Evolutionary conservation across 2,888 invertebrate species (phyloP).

Genomic region (Mimachlamys varia): DNA sequence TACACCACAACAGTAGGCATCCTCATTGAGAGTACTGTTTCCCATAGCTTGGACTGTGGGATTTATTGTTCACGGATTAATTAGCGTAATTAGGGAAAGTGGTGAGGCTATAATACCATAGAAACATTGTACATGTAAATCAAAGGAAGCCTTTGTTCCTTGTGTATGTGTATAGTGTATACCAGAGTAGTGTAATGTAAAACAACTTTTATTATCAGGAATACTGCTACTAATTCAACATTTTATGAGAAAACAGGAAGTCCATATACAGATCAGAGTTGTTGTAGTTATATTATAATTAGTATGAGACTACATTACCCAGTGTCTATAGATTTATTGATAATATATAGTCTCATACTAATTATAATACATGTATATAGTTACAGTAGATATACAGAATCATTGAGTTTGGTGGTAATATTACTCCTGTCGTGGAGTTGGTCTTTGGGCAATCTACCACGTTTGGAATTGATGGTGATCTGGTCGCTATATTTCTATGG

Average conservation of each 20-base stretch:
- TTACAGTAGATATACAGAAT: no score
- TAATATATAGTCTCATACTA: no score
- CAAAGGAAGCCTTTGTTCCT: neutral
- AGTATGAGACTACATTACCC: neutral
- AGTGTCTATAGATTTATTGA: no score
- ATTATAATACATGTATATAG: no score
- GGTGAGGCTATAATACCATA: neutral
- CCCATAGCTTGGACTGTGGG: neutral
- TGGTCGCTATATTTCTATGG: neutral
- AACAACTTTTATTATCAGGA: neutral
- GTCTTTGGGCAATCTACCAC: neutral
- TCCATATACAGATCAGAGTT: neutral
- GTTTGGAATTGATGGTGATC: neutral
- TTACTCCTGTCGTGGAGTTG: neutral
- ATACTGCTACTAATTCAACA: neutral
- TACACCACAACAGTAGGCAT: no score
- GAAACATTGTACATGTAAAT: neutral
- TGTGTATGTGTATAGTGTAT: neutral
- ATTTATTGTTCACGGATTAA: neutral
- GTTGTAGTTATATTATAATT: neutral
- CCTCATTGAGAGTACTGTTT: neutral
- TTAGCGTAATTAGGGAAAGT: neutral
- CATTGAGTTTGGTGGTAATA: neutral
- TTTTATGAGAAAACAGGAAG: neutral
- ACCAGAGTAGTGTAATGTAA: neutral